Conservation (phyloP, 2,797 vertebrate genomes). For the Margarornis squamiger region DNA sequence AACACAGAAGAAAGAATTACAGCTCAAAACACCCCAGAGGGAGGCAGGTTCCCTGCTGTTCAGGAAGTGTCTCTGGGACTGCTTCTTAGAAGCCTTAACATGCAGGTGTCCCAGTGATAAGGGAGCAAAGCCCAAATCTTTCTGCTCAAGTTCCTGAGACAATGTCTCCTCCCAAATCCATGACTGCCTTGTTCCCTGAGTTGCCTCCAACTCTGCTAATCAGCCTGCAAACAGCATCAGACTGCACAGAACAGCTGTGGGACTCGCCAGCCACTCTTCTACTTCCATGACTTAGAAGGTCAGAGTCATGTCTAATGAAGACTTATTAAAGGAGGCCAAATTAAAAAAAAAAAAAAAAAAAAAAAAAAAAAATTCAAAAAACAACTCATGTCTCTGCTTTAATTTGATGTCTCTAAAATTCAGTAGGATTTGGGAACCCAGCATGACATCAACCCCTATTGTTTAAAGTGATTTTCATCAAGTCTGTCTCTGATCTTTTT, state of each 20-base stretch:
- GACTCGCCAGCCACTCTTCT: not conserved
- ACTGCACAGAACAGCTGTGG: not conserved
- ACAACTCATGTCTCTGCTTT: not conserved
- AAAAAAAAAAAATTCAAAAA: not conserved
- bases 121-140: not conserved
- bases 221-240: not conserved
- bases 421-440: not conserved
- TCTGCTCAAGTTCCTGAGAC: not conserved
- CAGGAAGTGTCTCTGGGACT: not conserved
- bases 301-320: not conserved
- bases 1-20: not conserved
- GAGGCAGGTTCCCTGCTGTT: not conserved
- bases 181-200: not conserved
- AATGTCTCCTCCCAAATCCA: not conserved
- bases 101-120: not conserved
- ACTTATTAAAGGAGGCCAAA: not conserved
- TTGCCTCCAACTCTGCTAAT: not conserved
- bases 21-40: not conserved
- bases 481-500: not conserved
- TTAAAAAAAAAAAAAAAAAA: not conserved
- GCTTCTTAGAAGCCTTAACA: not conserved
- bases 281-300: not conserved
- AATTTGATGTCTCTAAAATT: not conserved
- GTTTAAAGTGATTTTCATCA: not conserved
- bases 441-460: not conserved